phyloP scores from a whole-genome alignment of 1,140 invertebrate genomes.

The Lepidostoma basale region DNA sequence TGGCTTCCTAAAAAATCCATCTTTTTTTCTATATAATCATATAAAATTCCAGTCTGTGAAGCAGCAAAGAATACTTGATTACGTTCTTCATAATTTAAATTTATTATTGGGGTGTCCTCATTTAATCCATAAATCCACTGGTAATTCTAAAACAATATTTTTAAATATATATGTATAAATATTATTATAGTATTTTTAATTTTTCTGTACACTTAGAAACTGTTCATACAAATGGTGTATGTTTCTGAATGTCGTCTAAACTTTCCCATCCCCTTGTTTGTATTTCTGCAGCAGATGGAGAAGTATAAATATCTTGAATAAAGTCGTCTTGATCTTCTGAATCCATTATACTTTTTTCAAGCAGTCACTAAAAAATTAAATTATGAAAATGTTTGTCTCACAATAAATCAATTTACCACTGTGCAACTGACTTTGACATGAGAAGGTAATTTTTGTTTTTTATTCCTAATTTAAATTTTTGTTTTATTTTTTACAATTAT shows the following conservation, averaged over 20 bases:
- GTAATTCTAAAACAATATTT: constrained; percentile 55
- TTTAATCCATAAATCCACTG: constrained; percentile 66
- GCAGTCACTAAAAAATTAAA: too few species aligned
- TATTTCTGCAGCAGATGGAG: not conserved
- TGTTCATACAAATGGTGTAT: not conserved
- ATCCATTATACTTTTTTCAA: not conserved
- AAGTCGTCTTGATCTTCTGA: not conserved
- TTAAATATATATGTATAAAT: too few species aligned
- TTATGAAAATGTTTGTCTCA: too few species aligned
- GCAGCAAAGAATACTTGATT: constrained; percentile 60
- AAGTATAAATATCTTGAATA: constrained; percentile 3
- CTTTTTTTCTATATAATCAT: constrained; percentile 59
- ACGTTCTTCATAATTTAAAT: constrained; percentile 53
- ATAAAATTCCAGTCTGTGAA: constrained; percentile 60
- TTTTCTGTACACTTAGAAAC: not conserved
- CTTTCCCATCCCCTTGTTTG: not conserved
- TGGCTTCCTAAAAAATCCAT: constrained; percentile 65
- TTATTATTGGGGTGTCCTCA: constrained; percentile 57
- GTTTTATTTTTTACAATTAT: too few species aligned
- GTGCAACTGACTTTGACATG: too few species aligned
- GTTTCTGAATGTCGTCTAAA: not conserved
- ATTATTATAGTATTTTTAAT: too few species aligned
- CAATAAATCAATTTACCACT: too few species aligned
- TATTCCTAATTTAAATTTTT: too few species aligned
- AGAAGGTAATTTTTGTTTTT: too few species aligned